These are phyloP conservation scores for Corapipo altera DNA, from an alignment of 2,113 vertebrate species.

Conservation along the genomic window DNA sequence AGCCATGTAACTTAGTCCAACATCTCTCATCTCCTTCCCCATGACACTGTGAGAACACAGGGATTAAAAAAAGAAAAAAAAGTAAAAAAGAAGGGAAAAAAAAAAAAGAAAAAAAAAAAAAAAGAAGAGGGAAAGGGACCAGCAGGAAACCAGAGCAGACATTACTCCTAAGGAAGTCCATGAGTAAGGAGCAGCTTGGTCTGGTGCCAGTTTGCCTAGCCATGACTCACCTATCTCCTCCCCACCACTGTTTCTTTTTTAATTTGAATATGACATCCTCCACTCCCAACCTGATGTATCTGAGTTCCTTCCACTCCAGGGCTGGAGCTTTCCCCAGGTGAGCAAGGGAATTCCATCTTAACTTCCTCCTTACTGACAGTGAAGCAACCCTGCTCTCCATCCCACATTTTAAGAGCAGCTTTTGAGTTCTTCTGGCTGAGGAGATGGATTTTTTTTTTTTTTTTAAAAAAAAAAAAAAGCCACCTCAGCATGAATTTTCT, in stretches of 20 bases:
- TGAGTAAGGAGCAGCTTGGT: slow-evolving; percentile 30
- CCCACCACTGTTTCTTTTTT: not conserved
- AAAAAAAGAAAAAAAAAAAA: no score
- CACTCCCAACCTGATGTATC: not conserved
- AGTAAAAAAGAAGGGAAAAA: not conserved
- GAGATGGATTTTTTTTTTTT: no score
- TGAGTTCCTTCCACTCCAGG: not conserved
- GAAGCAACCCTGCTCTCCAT: not conserved
- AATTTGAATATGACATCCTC: not conserved
- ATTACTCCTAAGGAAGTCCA: slow-evolving; percentile 27
- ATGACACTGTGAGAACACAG: not conserved
- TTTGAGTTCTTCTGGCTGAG: not conserved
- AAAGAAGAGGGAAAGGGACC: not conserved
- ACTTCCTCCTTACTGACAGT: not conserved
- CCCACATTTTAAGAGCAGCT: not conserved
- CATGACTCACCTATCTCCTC: slow-evolving; percentile 23
- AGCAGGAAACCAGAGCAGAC: slow-evolving; percentile 41
- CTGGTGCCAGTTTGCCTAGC: not conserved
- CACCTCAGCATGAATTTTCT: not conserved
- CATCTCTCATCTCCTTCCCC: not conserved
- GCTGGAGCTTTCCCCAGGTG: not conserved
- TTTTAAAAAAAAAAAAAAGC: not conserved
- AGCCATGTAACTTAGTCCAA: not conserved
- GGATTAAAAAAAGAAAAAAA: not conserved
- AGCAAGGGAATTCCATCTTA: not conserved